Percentiles rank a stretch among this genome's conserved stretches.
Conservation (phyloP, 1,140 invertebrate genomes). For the Leptinotarsa defecta region DNA sequence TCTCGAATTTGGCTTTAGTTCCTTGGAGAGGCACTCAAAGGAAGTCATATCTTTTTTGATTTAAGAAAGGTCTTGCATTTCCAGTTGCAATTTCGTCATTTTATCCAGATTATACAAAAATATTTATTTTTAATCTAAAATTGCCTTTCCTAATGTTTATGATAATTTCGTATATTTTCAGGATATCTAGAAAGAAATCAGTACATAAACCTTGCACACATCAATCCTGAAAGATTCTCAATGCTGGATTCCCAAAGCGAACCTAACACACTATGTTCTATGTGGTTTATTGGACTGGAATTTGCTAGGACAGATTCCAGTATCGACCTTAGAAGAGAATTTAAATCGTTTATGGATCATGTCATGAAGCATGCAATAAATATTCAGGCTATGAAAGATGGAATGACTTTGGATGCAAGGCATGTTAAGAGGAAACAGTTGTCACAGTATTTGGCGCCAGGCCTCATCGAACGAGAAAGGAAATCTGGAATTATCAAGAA, state of each 20-base stretch:
- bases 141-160: neutral
- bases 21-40: too few relatives aligned
- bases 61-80: too few relatives aligned
- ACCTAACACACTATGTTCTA: conserved; percentile 64
- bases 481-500: conserved; percentile 59
- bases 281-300: conserved; percentile 97
- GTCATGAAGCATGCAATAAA: conserved; percentile 69
- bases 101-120: too few relatives aligned
- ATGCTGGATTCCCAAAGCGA: conserved; percentile 56
- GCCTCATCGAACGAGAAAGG: conserved; percentile 71
- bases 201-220: conserved; percentile 89
- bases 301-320: conserved; percentile 88
- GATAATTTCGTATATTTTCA: conserved; percentile 47
- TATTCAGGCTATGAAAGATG: conserved; percentile 82
- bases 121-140: too few relatives aligned
- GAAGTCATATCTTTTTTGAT: too few relatives aligned
- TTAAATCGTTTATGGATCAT: conserved; percentile 83
- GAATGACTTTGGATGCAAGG: conserved; percentile 86
- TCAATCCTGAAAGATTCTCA: conserved; percentile 88
- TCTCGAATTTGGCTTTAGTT: too few relatives aligned
- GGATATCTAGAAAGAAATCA: conserved; percentile 88
- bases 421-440: conserved; percentile 74
- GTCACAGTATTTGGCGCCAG: conserved; percentile 72
- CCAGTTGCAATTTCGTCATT: too few relatives aligned
- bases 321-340: conserved; percentile 91